Percentiles rank a stretch among this genome's conserved stretches.
phyloP scores from a whole-genome alignment of 1,140 invertebrate species.

The Scaptomyza montana region DNA sequence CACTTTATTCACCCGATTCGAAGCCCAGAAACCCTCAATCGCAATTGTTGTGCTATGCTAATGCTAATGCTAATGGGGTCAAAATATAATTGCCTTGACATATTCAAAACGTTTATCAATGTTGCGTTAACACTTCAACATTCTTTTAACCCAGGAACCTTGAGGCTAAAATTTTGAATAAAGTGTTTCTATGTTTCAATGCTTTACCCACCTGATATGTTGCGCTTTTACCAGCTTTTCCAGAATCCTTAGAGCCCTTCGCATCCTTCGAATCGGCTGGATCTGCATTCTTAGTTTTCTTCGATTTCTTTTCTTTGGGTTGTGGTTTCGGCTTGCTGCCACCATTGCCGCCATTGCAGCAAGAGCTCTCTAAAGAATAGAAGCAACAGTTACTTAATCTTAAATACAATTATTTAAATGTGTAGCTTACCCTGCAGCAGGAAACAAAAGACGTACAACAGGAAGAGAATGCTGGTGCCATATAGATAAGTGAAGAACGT shows the following conservation, averaged over 20 bases:
- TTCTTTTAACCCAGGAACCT: no score
- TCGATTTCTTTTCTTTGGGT: conserved; percentile 90
- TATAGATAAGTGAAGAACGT: conserved; percentile 99
- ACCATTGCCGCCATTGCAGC: conserved; percentile 86
- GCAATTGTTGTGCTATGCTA: not conserved
- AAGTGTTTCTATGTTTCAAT: no score
- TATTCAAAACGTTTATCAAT: no score
- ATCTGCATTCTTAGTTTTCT: conserved; percentile 87
- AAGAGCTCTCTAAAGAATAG: conserved; percentile 88
- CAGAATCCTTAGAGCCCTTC: conserved; percentile 85
- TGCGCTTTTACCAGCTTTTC: conserved; percentile 85
- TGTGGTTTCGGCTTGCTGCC: conserved; percentile 87
- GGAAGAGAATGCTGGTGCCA: conserved; percentile 96
- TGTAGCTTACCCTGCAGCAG: conserved; percentile 89
- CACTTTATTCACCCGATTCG: no score
- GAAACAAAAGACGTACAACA: conserved; percentile 98
- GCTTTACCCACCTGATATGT: conserved; percentile 85
- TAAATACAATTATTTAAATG: not conserved
- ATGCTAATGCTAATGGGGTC: not conserved
- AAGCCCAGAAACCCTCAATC: conserved; percentile 27
- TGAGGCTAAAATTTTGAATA: no score
- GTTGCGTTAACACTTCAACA: no score
- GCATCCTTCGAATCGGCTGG: conserved; percentile 85
- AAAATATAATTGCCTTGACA: conserved; percentile 4
- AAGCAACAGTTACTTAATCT: not conserved